These are phyloP conservation scores for Catalaphyllia jardinei DNA, from an alignment of 64 coral and sea anemone genomes.

Conservation along the genomic window DNA sequence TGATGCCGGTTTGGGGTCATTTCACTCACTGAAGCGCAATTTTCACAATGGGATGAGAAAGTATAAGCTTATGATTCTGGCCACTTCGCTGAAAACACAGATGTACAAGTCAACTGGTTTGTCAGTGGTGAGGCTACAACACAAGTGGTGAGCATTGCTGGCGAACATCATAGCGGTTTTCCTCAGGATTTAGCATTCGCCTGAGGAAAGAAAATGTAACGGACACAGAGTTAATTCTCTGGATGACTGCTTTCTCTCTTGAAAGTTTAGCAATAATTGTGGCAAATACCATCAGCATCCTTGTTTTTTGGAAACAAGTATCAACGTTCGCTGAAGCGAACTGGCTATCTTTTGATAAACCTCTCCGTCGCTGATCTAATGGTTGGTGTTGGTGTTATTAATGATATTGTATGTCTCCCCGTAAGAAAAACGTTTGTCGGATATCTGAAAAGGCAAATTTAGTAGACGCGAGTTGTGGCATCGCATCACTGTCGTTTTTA, in stretches of 20 bases:
- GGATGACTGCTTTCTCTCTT: not conserved
- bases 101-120: too few relatives aligned
- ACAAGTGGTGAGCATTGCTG: too few relatives aligned
- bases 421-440: not conserved
- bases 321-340: not conserved
- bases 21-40: too few relatives aligned
- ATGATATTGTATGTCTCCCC: conserved; percentile 1
- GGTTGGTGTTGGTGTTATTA: conserved; percentile 28
- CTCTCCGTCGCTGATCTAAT: not conserved
- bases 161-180: too few relatives aligned
- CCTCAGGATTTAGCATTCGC: too few relatives aligned
- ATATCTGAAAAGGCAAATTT: not conserved
- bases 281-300: conserved; percentile 6
- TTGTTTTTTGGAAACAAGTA: not conserved
- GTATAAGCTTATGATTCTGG: too few relatives aligned
- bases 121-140: too few relatives aligned
- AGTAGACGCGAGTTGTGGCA: not conserved
- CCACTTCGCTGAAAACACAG: too few relatives aligned
- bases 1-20: too few relatives aligned
- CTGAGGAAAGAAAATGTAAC: not conserved
- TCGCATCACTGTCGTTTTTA: not conserved
- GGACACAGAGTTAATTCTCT: not conserved
- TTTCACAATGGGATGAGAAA: too few relatives aligned
- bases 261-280: conserved; percentile 14
- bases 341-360: conserved; percentile 4